These are phyloP conservation scores for Agriopis leucophaearia DNA, from an alignment of 2,888 invertebrate genomes.

Conservation along the genomic window DNA sequence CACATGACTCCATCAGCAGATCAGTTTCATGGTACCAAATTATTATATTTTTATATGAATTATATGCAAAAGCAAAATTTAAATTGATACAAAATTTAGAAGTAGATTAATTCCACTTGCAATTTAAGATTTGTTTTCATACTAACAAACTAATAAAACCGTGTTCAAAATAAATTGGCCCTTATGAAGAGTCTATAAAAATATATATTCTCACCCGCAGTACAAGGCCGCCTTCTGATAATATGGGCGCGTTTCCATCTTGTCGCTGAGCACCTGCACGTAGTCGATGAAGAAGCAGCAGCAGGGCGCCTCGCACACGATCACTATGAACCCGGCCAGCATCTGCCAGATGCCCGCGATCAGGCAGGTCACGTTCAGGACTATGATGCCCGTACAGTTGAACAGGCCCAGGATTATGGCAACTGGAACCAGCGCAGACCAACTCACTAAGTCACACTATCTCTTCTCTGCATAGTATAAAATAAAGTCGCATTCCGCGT, in stretches of 20 bases:
- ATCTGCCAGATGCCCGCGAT: constrained; percentile 95
- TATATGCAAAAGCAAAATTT: no score
- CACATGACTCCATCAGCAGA: no score
- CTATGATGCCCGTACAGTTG: constrained; percentile 89
- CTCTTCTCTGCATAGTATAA: no score
- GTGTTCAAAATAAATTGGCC: no score
- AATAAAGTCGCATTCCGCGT: no score
- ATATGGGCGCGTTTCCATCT: constrained; percentile 93
- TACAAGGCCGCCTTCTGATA: constrained; percentile 96
- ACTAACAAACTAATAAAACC: no score
- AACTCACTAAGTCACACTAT: background rate
- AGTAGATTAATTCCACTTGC: no score
- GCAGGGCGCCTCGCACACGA: constrained; percentile 97
- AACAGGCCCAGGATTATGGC: constrained; percentile 93
- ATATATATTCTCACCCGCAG: constrained; percentile 90
- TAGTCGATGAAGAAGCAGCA: constrained; percentile 98
- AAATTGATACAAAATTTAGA: no score
- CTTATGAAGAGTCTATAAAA: no score
- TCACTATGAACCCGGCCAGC: constrained; percentile 94
- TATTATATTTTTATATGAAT: no score
- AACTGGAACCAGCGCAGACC: constrained; percentile 85
- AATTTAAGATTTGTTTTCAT: no score
- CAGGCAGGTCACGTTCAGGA: constrained; percentile 88
- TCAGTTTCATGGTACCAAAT: no score
- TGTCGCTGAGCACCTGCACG: constrained; percentile 94